Base-by-base conservation (phyloP, 2,113 vertebrate species). In the Equus przewalskii region DNA sequence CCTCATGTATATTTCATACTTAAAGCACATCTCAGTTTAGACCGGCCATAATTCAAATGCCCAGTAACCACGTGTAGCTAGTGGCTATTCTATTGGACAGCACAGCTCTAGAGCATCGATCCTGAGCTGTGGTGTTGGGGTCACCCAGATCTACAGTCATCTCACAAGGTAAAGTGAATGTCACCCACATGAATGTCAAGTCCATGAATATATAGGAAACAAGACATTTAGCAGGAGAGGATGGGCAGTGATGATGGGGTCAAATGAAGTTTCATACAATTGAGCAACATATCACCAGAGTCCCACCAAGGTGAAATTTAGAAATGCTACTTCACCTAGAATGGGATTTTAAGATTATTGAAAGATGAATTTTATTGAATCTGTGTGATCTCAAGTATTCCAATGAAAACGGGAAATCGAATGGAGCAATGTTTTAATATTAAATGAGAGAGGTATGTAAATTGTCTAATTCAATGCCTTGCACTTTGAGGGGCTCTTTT, bases 341-440 rank as follows among this genome's bases (percentile, higher is more conserved):
- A 11, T 26, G 16, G 67, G 76, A 83, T 83, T 70, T 95, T 69
- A 90, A 96, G 67, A 33, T 65, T 28, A 70, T 19, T 56, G 33
- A 90, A 84, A 78, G 26, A 26, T 69, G 51, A 86, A 75, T 95
- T 87, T 76, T 69, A 16, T 75, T 92, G 65, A 89, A 84, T n/a
- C 79, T 72, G 49, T 64, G 36, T n/a, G 30, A 92, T 89, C 92
- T 51, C 41, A 58, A 70, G 54, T 36, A 89, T 41, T 85, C 14
- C 72, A 56, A 51, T 64, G 21, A 91, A 83, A 91, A 88, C 44
- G 75, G 22, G 16, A 64, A 82, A 89, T 30, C 82, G 64, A 51
- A 41, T 15, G 28, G 36, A 81, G 16, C 64, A 21, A 58, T 72
- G 22, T 49, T 73, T 30, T 82, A n/a, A 65, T 49, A 62, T 70